Base-by-base conservation (phyloP, 2,888 invertebrate genomes). In the Heteromurus nitidus region DNA sequence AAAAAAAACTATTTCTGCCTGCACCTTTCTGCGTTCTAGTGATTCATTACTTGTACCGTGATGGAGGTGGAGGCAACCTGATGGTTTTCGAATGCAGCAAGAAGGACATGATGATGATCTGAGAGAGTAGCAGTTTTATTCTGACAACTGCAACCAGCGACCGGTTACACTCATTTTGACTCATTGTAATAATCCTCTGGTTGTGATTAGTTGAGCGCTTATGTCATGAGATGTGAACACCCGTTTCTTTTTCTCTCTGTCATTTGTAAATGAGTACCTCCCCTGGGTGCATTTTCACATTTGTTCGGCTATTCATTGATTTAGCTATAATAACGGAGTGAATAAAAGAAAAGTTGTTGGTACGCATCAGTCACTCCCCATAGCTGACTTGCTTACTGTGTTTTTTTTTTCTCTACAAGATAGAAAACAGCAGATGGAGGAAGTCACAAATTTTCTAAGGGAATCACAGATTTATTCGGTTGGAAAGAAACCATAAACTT, bases 401-500 rank as follows among this genome's bases (percentile, higher is more conserved):
- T 7, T 42, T 62, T 53, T 42, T 16, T n/a, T n/a, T 67, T 13
- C 36, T 22, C 26, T 69, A 31, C 28, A 20, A 26, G 65, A 65
- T 65, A 80, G 31, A 67, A 72, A 80, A 50, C 67, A 73, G 73
- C 80, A 80, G 80, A 73, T 80, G 80, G 73, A 58, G 80, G 68
- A 80, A 72, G 67, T 80, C 60, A 73, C 60, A 44, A n/a, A n/a
- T n/a, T n/a, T 47, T 9, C 44, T 16, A 55, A 64, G 42, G n/a
- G 65, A 36, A n/a, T n/a, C 28, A 16, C 55, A 42, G 47, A 67
- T 47, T 73, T 73, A 73, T 73, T 80, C 80, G 26, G 80, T 73
- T 73, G 80, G 80, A 80, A 80, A 65, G 65, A 72, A 62, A 47
- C n/a, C n/a, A n/a, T n/a, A n/a, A n/a, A n/a, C n/a, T n/a, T n/a